phyloP scores from a whole-genome alignment of 2,888 invertebrate genomes.

The Parnassius apollo region DNA sequence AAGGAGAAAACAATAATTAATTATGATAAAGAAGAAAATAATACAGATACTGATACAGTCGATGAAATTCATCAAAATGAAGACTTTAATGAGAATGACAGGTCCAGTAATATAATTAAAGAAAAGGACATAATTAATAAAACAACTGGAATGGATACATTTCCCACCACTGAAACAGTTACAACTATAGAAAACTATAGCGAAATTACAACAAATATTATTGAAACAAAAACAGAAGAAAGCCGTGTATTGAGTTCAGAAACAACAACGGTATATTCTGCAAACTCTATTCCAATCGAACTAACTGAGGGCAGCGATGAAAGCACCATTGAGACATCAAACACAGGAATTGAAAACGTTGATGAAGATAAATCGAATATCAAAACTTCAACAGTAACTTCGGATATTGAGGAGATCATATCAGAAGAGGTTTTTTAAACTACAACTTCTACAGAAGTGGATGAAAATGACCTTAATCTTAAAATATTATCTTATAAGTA shows the following conservation, averaged over 20 bases:
- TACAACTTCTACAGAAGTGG: neutral
- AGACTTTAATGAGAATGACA: neutral
- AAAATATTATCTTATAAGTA: neutral
- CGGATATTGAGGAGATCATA: neutral
- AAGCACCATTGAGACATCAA: neutral
- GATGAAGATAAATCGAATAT: neutral
- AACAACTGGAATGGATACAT: neutral
- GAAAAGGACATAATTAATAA: neutral
- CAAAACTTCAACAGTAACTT: neutral
- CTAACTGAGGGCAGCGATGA: neutral
- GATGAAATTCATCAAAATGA: neutral
- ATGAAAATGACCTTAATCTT: neutral
- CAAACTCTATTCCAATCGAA: neutral
- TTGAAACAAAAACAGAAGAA: neutral
- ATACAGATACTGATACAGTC: neutral
- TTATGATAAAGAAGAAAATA: neutral
- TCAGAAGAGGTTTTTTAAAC: neutral
- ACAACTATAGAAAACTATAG: neutral
- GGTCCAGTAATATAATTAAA: neutral
- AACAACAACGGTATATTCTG: neutral
- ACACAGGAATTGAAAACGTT: neutral
- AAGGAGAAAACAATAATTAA: neutral
- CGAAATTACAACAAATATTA: neutral
- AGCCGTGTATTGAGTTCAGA: neutral
- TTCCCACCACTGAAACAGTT: neutral